A percentile compares a stretch with the other conserved stretches of the same genome.
Evolutionary conservation across 2,113 vertebrate species (phyloP).

Genomic region (Dasyurus viverrinus): DNA sequence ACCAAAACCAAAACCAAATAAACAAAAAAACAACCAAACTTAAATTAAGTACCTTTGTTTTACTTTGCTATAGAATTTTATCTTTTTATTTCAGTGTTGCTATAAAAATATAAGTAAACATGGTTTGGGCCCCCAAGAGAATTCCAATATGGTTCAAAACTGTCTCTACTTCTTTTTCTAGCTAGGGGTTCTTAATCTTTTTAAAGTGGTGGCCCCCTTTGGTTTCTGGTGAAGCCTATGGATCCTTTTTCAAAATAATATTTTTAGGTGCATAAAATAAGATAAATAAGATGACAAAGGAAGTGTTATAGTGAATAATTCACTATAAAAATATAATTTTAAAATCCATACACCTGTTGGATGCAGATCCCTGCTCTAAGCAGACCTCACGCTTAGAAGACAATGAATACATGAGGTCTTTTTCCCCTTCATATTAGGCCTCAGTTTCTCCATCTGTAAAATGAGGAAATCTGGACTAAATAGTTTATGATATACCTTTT

Average conservation of each 20-base stretch:
- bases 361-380: not conserved
- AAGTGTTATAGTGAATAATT: not conserved
- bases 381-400: not conserved
- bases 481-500: not conserved
- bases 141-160: not conserved
- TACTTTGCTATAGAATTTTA: not conserved
- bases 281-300: not conserved
- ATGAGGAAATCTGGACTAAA: not conserved
- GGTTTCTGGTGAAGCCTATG: not conserved
- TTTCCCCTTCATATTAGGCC: not conserved
- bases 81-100: too few relatives aligned
- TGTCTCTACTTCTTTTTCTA: not conserved
- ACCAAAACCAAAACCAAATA: not conserved
- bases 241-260: not conserved
- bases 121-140: not conserved
- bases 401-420: not conserved
- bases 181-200: not conserved
- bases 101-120: too few relatives aligned
- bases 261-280: not conserved
- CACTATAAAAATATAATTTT: not conserved
- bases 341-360: not conserved
- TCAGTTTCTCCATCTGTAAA: not conserved
- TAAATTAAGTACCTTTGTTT: not conserved
- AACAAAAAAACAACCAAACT: not conserved
- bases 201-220: not conserved